Percentiles rank a stretch among this genome's conserved stretches.
Evolutionary conservation across 2,888 invertebrate species (phyloP).

Genomic region (Mylabris sibirica): DNA sequence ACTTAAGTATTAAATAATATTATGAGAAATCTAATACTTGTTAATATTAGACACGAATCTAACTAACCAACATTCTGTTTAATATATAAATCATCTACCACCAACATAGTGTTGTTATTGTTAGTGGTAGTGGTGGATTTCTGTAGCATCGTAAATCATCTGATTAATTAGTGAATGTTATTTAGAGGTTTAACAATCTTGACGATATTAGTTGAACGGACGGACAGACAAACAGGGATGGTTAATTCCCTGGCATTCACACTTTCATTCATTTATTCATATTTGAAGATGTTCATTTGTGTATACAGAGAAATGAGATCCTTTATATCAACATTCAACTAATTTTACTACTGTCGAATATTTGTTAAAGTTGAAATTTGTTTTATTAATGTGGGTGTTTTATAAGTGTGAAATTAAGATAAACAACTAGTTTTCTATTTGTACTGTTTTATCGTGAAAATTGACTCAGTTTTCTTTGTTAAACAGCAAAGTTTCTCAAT

Average conservation of each 20-base stretch:
- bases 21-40: not conserved
- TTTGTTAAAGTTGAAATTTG: not conserved
- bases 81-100: constrained; percentile 7
- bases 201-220: constrained; percentile 2
- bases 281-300: not conserved
- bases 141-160: not conserved
- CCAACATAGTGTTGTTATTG: not conserved
- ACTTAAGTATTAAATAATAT: not conserved
- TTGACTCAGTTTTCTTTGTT: too few species aligned
- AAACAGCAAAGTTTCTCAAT: too few species aligned
- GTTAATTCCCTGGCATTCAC: not conserved
- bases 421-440: not conserved
- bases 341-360: not conserved
- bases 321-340: not conserved
- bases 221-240: not conserved
- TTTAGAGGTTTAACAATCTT: constrained; percentile 10
- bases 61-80: not conserved
- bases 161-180: constrained; percentile 12
- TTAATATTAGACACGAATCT: not conserved
- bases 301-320: not conserved
- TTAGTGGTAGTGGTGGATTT: not conserved
- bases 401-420: not conserved
- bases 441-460: too few species aligned
- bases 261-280: constrained; percentile 3
- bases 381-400: not conserved